Percentiles rank a stretch among this genome's conserved stretches.
Conservation (phyloP, 2,888 invertebrate genomes). For the Acleris holmiana region DNA sequence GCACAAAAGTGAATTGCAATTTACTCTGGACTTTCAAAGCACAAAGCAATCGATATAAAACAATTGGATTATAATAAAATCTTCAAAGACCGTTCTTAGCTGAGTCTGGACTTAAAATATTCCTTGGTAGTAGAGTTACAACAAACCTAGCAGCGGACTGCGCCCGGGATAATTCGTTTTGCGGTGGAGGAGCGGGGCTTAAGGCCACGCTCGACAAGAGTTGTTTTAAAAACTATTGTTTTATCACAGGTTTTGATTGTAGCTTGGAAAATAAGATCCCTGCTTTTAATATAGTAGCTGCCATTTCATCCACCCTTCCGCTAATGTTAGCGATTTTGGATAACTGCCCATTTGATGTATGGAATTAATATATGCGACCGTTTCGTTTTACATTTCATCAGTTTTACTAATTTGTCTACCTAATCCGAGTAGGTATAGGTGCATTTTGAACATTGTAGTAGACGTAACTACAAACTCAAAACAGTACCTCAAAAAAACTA, state of each 20-base stretch:
- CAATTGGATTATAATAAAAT: slow-evolving; percentile 31
- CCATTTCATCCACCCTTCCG: too few species aligned
- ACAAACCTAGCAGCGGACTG: slow-evolving; percentile 24
- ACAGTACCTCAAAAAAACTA: too few species aligned
- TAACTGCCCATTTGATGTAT: too few species aligned
- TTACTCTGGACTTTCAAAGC: slow-evolving; percentile 22
- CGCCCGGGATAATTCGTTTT: slow-evolving; percentile 29
- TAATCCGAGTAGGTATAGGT: too few species aligned
- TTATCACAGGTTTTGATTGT: not conserved
- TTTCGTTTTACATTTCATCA: too few species aligned
- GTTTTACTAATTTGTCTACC: too few species aligned
- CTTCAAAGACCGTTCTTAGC: slow-evolving; percentile 24
- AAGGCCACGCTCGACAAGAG: slow-evolving; percentile 10
- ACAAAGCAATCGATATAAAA: slow-evolving; percentile 28
- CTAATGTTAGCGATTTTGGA: too few species aligned
- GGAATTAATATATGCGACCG: too few species aligned
- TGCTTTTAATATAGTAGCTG: too few species aligned
- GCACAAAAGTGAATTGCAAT: slow-evolving; percentile 15
- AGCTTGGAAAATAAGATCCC: too few species aligned
- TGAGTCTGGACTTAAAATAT: slow-evolving; percentile 31
- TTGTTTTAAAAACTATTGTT: slow-evolving; percentile 6
- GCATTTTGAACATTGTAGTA: too few species aligned
- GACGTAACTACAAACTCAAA: too few species aligned
- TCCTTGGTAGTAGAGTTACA: slow-evolving; percentile 27
- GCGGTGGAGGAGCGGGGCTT: slow-evolving; percentile 3